Evolutionary conservation across 2,113 vertebrate genomes (phyloP).

Genomic region (Eulacestoma nigropectus): DNA sequence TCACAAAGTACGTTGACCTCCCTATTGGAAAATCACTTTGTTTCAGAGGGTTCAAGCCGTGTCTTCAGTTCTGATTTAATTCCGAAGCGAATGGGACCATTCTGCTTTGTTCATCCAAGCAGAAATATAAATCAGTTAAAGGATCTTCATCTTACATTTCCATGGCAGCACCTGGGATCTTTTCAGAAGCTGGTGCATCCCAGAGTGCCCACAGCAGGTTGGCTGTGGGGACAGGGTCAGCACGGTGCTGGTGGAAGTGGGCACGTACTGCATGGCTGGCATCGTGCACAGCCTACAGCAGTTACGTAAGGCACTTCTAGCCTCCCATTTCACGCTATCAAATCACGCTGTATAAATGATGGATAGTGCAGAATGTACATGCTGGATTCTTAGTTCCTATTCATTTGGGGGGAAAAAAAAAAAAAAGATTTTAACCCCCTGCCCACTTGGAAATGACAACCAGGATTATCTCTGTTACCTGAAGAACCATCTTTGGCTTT

Average conservation of each 20-base stretch:
- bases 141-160: neutral
- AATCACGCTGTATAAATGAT: neutral
- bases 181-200: neutral
- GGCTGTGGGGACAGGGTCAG: neutral
- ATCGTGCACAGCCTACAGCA: neutral
- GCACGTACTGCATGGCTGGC: fast-evolving
- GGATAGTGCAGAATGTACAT: neutral
- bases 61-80: neutral
- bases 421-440: neutral
- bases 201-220: neutral
- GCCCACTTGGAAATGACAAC: neutral
- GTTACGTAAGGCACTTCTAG: too few species aligned
- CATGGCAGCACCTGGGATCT: neutral
- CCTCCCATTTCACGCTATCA: neutral
- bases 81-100: neutral
- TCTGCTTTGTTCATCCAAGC: neutral
- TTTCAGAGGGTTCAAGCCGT: neutral
- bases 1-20: neutral
- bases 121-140: neutral
- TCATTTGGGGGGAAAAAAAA: neutral
- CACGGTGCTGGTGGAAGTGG: too few species aligned
- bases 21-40: neutral
- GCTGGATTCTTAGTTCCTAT: neutral
- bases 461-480: neutral
- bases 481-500: neutral